Percentiles rank a stretch among this genome's conserved stretches.
Evolutionary conservation across 2,113 vertebrate genomes (phyloP).

Genomic region (Condylura cristata): DNA sequence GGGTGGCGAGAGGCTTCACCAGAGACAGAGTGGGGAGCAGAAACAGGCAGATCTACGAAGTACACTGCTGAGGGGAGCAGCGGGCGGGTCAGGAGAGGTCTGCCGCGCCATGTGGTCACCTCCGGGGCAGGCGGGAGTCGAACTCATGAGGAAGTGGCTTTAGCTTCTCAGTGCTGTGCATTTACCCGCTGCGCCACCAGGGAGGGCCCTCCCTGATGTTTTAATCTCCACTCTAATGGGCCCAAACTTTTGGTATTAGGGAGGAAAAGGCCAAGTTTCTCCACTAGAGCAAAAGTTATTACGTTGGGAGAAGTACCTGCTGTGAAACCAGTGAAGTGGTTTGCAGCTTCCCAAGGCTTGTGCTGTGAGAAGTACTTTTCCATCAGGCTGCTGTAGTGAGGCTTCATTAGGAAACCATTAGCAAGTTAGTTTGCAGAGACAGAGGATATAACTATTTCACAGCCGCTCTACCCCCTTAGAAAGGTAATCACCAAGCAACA

Average conservation of each 20-base stretch:
- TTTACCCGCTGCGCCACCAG: no score
- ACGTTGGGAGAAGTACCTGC: conserved; percentile 30
- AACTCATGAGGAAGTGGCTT: no score
- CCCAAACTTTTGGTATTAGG: background rate
- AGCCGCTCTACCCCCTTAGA: background rate
- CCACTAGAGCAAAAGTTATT: background rate
- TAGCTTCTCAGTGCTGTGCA: no score
- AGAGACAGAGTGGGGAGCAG: no score
- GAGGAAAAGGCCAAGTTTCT: background rate
- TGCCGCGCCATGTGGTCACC: no score
- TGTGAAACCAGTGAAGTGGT: background rate
- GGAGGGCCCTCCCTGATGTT: background rate
- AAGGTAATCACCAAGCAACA: background rate
- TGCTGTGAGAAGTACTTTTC: background rate
- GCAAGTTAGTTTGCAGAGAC: background rate
- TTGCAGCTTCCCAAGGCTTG: background rate
- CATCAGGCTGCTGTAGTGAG: background rate
- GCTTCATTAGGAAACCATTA: conserved; percentile 12
- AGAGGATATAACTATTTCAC: background rate
- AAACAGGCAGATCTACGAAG: no score
- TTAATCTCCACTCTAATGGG: background rate
- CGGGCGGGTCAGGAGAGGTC: no score
- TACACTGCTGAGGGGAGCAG: no score
- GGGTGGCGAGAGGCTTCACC: no score
- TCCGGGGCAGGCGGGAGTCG: no score